These are phyloP conservation scores for Dendronephthya gigantea DNA, from an alignment of 64 coral and sea anemone species.

Conservation along the genomic window DNA sequence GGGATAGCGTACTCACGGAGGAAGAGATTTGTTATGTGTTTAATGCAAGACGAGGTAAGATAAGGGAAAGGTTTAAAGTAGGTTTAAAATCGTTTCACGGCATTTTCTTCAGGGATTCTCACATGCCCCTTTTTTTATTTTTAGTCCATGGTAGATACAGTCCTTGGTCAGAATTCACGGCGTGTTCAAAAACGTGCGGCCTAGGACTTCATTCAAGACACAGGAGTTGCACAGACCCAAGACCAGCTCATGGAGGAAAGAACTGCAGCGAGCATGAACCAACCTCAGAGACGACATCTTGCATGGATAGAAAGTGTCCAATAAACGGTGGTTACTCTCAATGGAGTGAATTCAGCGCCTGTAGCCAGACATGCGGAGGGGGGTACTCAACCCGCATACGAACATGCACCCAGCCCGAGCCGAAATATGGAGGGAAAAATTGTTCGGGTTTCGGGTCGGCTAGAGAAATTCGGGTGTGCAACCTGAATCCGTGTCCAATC, in stretches of 20 bases:
- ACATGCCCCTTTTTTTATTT: background rate
- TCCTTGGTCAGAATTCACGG: background rate
- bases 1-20: background rate
- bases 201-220: background rate
- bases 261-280: background rate
- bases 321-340: constrained; percentile 3
- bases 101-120: too few relatives aligned
- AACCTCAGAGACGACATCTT: background rate
- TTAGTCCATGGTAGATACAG: background rate
- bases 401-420: background rate
- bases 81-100: too few relatives aligned
- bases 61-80: too few relatives aligned
- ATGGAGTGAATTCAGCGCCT: background rate
- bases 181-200: background rate
- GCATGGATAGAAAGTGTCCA: background rate
- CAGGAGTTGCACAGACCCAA: background rate
- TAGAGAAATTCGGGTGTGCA: background rate
- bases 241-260: background rate
- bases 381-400: background rate
- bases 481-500: background rate
- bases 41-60: background rate
- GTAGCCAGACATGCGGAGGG: background rate
- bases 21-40: background rate
- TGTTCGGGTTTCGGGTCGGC: background rate
- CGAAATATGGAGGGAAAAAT: background rate